A percentile compares a stretch with the other conserved stretches of the same genome.
Evolutionary conservation across 2,113 vertebrate species (phyloP).

Genomic region (Sylvietta virens): DNA sequence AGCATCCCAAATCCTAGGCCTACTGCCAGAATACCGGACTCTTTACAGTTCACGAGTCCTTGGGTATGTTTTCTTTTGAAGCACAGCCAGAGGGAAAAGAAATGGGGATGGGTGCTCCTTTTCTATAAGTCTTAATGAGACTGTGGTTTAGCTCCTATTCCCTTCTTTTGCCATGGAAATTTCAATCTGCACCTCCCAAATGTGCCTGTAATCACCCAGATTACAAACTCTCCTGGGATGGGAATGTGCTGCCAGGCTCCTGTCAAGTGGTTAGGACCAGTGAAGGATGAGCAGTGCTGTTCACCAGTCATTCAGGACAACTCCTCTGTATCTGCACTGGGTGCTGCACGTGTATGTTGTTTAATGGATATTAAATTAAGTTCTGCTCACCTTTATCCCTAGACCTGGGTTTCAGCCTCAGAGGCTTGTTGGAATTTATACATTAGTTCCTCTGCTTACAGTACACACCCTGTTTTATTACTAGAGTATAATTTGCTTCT

Average conservation of each 20-base stretch:
- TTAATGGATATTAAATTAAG: background rate
- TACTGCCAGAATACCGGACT: background rate
- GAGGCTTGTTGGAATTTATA: background rate
- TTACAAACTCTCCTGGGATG: background rate
- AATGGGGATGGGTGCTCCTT: background rate
- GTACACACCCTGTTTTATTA: background rate
- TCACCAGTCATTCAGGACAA: background rate
- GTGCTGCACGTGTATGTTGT: background rate
- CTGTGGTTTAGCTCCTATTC: background rate
- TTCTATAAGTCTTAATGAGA: background rate
- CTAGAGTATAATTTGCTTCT: background rate
- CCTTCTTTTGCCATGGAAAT: background rate
- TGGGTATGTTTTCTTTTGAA: background rate
- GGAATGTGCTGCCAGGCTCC: background rate
- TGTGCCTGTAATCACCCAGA: background rate
- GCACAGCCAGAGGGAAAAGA: background rate
- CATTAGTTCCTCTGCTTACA: background rate
- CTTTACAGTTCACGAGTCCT: background rate
- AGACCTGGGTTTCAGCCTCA: background rate
- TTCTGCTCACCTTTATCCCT: background rate
- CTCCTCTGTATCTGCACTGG: background rate
- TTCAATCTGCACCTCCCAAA: background rate
- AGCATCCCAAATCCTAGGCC: background rate
- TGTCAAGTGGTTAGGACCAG: background rate
- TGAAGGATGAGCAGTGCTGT: background rate